phyloP scores from a whole-genome alignment of 2,888 invertebrate genomes.

The Aromia moschata region DNA sequence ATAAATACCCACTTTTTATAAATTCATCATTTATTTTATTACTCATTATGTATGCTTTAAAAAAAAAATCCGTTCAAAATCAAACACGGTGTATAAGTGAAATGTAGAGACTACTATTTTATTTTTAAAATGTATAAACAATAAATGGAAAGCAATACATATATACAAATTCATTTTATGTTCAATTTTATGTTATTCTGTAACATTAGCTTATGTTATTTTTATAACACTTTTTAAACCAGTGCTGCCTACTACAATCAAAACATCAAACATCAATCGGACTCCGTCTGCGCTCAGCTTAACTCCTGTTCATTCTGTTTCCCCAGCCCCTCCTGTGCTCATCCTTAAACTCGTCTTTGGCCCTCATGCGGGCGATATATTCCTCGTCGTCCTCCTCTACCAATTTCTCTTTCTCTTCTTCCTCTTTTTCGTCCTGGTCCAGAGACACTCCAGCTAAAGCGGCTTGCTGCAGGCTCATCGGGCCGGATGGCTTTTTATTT shows the following conservation, averaged over 20 bases:
- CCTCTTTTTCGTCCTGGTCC: constrained; percentile 68
- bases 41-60: no score
- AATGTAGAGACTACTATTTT: no score
- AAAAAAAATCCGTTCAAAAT: no score
- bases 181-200: no score
- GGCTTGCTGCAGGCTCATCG: constrained; percentile 57
- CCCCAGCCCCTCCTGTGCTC: constrained; percentile 88
- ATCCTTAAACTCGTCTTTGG: constrained; percentile 89
- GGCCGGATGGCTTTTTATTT: constrained; percentile 53
- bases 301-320: constrained; percentile 83
- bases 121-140: no score
- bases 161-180: no score
- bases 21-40: no score
- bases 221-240: background rate
- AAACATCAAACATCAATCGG: background rate
- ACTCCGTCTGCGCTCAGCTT: no score
- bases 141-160: no score
- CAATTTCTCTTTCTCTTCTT: constrained; percentile 70
- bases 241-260: background rate
- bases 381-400: constrained; percentile 80
- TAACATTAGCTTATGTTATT: no score
- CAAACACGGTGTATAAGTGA: no score
- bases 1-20: no score
- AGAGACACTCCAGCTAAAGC: constrained; percentile 55
- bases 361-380: constrained; percentile 70